Evolutionary conservation across 2,113 vertebrate species (phyloP), one percentile per base, ranked within the genome.

Genomic region (Colistium nudipinnis): DNA sequence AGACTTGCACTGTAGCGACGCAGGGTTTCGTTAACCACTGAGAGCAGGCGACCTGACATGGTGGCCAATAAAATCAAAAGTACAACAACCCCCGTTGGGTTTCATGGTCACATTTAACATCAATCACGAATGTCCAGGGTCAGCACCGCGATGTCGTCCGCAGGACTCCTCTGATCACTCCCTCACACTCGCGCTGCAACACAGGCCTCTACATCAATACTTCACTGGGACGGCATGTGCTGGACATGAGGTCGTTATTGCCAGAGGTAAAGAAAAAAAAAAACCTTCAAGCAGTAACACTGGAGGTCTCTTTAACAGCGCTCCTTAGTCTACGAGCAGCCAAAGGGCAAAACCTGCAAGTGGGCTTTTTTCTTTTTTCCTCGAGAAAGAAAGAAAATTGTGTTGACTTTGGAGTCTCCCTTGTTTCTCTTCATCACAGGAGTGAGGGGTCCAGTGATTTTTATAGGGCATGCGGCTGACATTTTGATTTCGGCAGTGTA

Each of bases 321-420:
- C 65, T 83, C 80, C 77, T 72, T 70, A 67, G 81, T 76, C 81
- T 86, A 57, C 63, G 82, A 83, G 81, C 77, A 83, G 71, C 76
- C 69, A 84, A 87, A 83, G 85, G 84, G 85, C 82, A 88, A 84
- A 88, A 90, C 80, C 76, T 86, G 76, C 66, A 25, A 86, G 83
- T 77, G 77, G 64, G 65, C 39, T 70, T 88, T 81, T 82, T 68
- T 38, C n/a, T 38, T 81, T 81, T 77, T 81, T 68, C 43, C 57
- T 48, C 59, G 47, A 56, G 49, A 82, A 84, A 70, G 70, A 53
- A 73, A 78, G 91, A 87, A 87, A 83, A 91, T 81, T 80, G 49
- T 93, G 92, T 94, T 94, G 92, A 92, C 86, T 93, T 94, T 94
- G 93, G 93, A 94, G 80, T 86, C 88, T 85, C 75, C 36, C 74